phyloP scores from a whole-genome alignment of 2,113 vertebrate genomes.

The Marmota flaviventris region DNA sequence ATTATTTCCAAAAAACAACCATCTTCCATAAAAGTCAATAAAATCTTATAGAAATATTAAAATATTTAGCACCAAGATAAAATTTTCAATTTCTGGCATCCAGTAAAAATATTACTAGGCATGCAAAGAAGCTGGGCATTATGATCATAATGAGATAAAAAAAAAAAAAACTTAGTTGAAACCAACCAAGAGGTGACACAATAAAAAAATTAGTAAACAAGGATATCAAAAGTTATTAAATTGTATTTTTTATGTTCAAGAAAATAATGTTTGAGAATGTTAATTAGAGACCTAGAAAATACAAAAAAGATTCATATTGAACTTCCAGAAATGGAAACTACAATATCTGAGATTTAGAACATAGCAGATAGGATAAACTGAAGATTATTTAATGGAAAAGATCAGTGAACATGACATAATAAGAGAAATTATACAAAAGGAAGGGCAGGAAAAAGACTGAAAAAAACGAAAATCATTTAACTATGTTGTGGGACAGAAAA shows the following conservation, averaged over 20 bases:
- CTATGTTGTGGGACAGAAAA: not conserved
- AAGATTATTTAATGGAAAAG: not conserved
- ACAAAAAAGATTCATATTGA: not conserved
- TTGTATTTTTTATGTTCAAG: conserved; percentile 3
- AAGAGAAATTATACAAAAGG: conserved; percentile 7
- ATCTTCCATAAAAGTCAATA: not conserved
- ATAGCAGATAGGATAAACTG: not conserved
- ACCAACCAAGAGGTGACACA: not conserved
- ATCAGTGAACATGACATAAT: not conserved
- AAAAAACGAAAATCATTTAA: not conserved
- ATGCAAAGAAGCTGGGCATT: conserved; percentile 9
- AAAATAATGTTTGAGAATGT: conserved; percentile 54
- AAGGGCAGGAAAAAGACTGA: not conserved
- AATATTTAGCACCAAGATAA: not conserved
- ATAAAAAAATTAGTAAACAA: not conserved
- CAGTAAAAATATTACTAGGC: not conserved
- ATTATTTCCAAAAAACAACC: conserved; percentile 7
- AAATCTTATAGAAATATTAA: not conserved
- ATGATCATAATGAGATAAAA: not conserved
- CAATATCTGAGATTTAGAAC: not conserved
- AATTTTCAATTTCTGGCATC: not conserved
- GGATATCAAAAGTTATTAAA: conserved; percentile 36
- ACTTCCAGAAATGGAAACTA: conserved; percentile 5
- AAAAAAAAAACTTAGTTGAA: not conserved
- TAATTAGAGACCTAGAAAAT: conserved; percentile 31